These are phyloP conservation scores for Agapornis roseicollis DNA, from an alignment of 2,113 vertebrate genomes.

Conservation along the genomic window DNA sequence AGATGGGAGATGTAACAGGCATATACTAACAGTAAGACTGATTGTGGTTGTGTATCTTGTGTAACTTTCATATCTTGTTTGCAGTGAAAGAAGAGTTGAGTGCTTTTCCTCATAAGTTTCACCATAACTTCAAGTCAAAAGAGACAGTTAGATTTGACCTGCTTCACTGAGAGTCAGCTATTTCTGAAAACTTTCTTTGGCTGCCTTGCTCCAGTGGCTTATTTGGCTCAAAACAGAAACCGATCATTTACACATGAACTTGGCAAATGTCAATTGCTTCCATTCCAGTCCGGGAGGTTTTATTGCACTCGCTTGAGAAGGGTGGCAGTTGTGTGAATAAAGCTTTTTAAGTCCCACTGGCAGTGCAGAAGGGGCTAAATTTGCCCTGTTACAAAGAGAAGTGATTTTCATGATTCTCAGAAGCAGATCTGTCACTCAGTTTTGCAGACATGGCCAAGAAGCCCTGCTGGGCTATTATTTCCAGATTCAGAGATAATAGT, in stretches of 20 bases:
- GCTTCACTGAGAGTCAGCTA: not conserved
- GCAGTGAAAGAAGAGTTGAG: not conserved
- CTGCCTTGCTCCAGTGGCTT: not conserved
- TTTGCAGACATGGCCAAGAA: not conserved
- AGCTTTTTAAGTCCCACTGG: not conserved
- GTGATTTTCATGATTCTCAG: not conserved
- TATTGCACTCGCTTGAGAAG: not conserved
- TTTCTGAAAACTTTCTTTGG: not conserved
- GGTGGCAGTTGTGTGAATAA: not conserved
- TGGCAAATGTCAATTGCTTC: constrained; percentile 5
- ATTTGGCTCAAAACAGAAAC: not conserved
- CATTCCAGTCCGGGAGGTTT: constrained; percentile 7
- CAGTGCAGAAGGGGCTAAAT: not conserved
- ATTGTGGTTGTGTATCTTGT: not conserved
- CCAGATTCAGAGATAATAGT: not conserved
- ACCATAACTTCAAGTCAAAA: not conserved
- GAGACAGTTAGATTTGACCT: not conserved
- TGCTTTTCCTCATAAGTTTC: not conserved
- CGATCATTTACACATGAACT: not conserved
- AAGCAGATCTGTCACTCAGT: not conserved
- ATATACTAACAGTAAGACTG: not conserved
- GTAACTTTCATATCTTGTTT: not conserved
- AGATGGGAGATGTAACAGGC: not conserved
- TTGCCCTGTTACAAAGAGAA: not conserved
- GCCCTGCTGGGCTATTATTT: not conserved